Percentiles rank a stretch among this genome's conserved stretches.
Conservation (phyloP, 2,113 vertebrate genomes). For the Polyodon spathula region DNA sequence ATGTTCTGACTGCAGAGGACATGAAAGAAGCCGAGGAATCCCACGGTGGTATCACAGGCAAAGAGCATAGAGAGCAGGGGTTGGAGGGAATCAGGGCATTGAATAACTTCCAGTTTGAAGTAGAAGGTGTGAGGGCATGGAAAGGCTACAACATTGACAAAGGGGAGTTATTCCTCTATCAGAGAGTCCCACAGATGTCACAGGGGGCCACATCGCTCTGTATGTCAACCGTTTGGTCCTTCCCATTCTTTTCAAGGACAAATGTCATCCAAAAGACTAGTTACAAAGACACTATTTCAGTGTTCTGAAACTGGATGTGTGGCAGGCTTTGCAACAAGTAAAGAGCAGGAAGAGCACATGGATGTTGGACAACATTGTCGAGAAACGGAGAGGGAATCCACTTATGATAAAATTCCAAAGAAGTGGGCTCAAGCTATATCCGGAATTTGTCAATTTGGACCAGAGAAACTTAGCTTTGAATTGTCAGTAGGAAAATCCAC, state of each 20-base stretch:
- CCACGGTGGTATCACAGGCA: not conserved
- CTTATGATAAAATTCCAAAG: not conserved
- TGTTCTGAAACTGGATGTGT: not conserved
- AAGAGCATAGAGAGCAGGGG: not conserved
- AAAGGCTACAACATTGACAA: not conserved
- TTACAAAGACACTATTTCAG: not conserved
- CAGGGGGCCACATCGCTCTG: not conserved
- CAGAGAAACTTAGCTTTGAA: not conserved
- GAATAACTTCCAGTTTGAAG: not conserved
- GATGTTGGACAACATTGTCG: not conserved
- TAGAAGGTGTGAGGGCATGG: not conserved
- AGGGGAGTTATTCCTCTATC: not conserved
- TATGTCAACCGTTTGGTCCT: not conserved
- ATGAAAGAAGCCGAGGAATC: not conserved
- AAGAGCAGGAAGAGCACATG: not conserved
- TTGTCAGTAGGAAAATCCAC: not conserved
- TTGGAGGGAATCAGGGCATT: not conserved
- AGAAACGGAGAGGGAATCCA: not conserved
- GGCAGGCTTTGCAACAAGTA: not conserved
- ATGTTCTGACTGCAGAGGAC: not conserved
- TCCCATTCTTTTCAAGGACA: not conserved
- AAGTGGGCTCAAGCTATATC: not conserved
- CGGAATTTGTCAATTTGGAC: not conserved
- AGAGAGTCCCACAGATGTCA: not conserved
- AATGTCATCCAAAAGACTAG: not conserved